Conservation (phyloP, 2,888 invertebrate species). For the Rotaria socialis region DNA sequence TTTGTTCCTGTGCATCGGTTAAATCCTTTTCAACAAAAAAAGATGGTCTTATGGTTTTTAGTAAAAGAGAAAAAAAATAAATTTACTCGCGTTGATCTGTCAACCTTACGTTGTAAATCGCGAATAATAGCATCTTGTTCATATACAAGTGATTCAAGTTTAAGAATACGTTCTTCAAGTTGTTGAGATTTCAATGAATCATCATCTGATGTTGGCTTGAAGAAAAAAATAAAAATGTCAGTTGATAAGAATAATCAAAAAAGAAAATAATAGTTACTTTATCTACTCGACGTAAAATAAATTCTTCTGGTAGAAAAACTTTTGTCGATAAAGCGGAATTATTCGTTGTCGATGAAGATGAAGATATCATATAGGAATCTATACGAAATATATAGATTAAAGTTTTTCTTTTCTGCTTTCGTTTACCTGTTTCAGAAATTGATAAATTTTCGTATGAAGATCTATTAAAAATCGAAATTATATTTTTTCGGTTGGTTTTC, state of each 20-base stretch:
- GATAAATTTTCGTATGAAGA: background rate
- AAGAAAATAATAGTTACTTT: background rate
- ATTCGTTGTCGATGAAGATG: background rate
- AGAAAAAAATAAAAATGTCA: background rate
- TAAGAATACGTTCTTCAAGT: background rate
- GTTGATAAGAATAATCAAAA: background rate
- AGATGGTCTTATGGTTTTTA: too few relatives aligned
- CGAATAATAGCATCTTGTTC: background rate
- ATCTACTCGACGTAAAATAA: background rate
- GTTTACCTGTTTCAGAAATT: background rate
- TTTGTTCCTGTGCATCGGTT: background rate
- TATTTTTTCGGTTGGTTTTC: too few relatives aligned
- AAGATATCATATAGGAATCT: background rate
- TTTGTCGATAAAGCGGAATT: background rate
- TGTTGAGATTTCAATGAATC: background rate
- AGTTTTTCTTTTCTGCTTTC: background rate
- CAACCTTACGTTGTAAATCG: constrained; percentile 4
- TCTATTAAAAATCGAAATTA: background rate
- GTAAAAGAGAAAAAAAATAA: background rate
- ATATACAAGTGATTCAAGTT: background rate
- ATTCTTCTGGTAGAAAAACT: background rate
- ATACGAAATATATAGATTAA: background rate
- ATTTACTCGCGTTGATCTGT: background rate
- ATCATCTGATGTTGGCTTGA: background rate
- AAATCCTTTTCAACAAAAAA: background rate